Evolutionary conservation across 2,888 invertebrate genomes (phyloP).

Genomic region (Tenthredo scrophulariae): DNA sequence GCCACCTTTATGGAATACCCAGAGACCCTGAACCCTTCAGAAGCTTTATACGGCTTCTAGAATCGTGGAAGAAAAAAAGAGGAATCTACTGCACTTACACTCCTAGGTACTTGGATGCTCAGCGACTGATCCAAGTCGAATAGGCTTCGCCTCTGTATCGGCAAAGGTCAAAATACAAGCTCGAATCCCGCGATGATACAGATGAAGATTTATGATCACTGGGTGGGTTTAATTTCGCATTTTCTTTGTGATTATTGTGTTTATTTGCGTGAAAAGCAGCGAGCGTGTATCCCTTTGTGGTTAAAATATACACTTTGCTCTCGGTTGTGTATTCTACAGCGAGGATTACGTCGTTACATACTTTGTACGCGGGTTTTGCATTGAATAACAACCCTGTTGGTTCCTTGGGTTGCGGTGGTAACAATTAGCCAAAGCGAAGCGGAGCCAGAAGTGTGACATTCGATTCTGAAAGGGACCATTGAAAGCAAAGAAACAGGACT

Average conservation of each 20-base stretch:
- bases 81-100: neutral
- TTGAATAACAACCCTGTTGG: neutral
- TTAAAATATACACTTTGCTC: neutral
- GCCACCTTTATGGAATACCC: conserved; percentile 35
- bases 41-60: conserved; percentile 32
- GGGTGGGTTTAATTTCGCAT: neutral
- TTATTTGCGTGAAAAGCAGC: neutral
- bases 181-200: neutral
- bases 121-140: neutral
- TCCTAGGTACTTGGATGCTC: neutral
- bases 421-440: neutral
- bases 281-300: conserved; percentile 5
- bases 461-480: neutral
- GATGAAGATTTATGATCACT: neutral
- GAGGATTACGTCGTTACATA: neutral
- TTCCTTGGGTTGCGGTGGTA: neutral
- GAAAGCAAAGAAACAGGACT: conserved; percentile 1
- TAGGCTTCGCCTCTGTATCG: neutral
- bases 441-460: conserved; percentile 2
- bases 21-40: conserved; percentile 38
- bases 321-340: neutral
- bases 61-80: neutral
- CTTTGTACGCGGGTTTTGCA: neutral
- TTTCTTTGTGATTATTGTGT: neutral
- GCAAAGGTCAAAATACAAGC: neutral